These are phyloP conservation scores for Mormyrus iriodes DNA, from an alignment of 2,113 vertebrate species.

Conservation along the genomic window DNA sequence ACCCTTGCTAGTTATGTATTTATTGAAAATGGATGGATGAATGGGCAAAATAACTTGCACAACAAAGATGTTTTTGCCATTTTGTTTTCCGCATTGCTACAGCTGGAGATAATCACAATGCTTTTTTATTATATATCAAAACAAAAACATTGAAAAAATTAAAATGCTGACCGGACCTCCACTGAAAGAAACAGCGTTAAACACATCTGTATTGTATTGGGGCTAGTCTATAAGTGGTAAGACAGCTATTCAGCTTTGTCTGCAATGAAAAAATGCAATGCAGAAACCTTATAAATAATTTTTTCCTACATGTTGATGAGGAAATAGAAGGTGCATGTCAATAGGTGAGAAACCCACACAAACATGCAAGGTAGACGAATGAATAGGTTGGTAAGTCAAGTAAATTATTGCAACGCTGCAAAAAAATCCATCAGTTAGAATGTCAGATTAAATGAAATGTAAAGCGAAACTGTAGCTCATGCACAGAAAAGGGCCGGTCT, in stretches of 20 bases:
- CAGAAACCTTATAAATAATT: neutral
- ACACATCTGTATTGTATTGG: neutral
- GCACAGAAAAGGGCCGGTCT: neutral
- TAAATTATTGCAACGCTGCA: neutral
- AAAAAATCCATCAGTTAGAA: neutral
- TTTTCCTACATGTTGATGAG: neutral
- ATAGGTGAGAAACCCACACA: neutral
- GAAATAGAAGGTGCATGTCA: neutral
- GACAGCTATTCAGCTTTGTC: neutral
- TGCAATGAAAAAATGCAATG: neutral
- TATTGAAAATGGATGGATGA: neutral
- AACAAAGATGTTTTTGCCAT: neutral
- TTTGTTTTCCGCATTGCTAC: neutral
- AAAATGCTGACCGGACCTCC: neutral
- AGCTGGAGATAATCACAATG: neutral
- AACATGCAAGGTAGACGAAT: neutral
- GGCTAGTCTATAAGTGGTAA: neutral
- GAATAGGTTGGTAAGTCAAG: neutral
- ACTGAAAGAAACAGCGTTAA: neutral
- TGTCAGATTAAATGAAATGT: neutral
- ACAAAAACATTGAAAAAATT: neutral
- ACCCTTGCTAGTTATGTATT: neutral
- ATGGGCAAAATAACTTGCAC: neutral
- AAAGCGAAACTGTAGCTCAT: neutral
- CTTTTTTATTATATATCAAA: constrained; percentile 2